Base-by-base conservation (phyloP, 64 coral and sea anemone species). In the Anthopleura sola region DNA sequence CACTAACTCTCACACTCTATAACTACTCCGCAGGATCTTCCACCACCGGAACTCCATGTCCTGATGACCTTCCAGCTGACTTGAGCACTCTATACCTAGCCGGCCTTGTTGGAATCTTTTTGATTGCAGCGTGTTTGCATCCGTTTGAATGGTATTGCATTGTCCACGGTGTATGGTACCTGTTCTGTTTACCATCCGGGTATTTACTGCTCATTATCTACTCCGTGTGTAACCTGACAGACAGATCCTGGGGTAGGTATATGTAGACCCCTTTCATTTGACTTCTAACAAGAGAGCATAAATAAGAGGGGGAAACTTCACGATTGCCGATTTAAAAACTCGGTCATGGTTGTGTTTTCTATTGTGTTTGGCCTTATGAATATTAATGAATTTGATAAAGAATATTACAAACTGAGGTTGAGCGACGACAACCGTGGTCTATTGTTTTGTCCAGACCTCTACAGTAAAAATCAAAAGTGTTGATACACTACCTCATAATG, bases 161-260 rank as follows among this genome's bases (percentile, higher is more conserved):
- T 47, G 0, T 92, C 15, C 85, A 99, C 83, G 97, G 97, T 20
- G 28, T 99, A 13, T 99, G 92, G 97, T 99, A 94, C 50, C 79
- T 99, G 3, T 49, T 94, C 16, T 99, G 92, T 75, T 82, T 99
- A 1, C 97, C 97, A 2, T 99, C 97, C 0, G 97, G 97, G 36
- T 99, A 99, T 78, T 87, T 99, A 2, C 60, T 99, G 56, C 75
- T 99, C 26, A 99, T 94, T 23, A 66, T 99, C 24, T 99, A 99
- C 69, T 99, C 97, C 6, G 55, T 94, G 21, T 91, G 87, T 28
- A 99, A 99, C 92, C 39, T 99, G 9, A 99, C 97, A 2, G 97
- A 99, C 60, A 84, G 92, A 23, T 99, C 96, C 0, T 99, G 96
- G 96, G 96, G 96, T 99, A 88, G 87, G 83, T 48, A 28, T 51